Base-by-base conservation (phyloP, 2,888 invertebrate species). In the Lasioglossum villosulum region DNA sequence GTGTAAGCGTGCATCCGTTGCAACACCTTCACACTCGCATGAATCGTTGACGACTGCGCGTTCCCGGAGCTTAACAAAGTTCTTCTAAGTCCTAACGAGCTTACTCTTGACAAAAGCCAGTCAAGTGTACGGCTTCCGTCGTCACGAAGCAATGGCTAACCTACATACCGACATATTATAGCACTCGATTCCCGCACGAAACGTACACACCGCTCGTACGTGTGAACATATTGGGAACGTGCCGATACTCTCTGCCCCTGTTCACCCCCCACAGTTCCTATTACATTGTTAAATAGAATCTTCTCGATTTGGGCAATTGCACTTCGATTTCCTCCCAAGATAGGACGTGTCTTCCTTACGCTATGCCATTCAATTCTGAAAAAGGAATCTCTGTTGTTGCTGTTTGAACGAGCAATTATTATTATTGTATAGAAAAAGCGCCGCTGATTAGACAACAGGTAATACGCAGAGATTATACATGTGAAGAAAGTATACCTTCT, bases 1-100 rank as follows among this genome's bases (percentile, higher is more conserved):
- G 42, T 73, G 27, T 16, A 66, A 52, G 63, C 66, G 37, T 72
- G 27, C 42, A 73, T 72, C 71, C 63, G 48, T 72, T 39, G 76
- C 75, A 73, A 79, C 75, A 74, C 52, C 52, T 66, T 59, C 48
- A 68, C 74, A 66, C 63, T 59, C 48, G 37, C 52, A 34, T 48
- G 45, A 70, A 52, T 73, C 83, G 79, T 88, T 81, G 89, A 83
- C 80, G 80, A 78, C 80, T 52, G 70, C 75, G 88, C 84, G 86
- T 76, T 86, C 87, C 56, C 87, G 68, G 82, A 66, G 90, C 89
- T 90, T 90, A 90, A 90, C 86, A 90, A 90, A 92, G 88, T 90
- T 91, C 91, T 92, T 92, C 90, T 76, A 81, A 87, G 90, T 90
- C 83, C 90, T 93, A 93, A 93, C 93, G 90, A 93, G 93, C 93